Percentiles rank a stretch among this genome's conserved stretches.
Evolutionary conservation across 1,140 invertebrate species (phyloP).

Genomic region (Asobara japonica): DNA sequence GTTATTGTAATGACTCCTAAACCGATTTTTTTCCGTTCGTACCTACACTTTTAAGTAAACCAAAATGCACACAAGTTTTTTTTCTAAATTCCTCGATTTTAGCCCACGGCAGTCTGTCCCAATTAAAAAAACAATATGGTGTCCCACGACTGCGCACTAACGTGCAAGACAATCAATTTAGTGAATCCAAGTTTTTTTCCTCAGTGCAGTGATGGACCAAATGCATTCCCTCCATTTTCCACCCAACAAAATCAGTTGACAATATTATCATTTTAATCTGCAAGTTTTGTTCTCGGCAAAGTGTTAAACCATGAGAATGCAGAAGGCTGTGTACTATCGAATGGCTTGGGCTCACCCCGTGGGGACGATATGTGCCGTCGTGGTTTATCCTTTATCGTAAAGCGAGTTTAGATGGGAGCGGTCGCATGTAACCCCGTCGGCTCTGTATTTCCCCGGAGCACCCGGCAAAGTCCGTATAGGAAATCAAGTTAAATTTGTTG

Average conservation of each 20-base stretch:
- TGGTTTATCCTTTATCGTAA: constrained; percentile 58
- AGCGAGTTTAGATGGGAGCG: constrained; percentile 50
- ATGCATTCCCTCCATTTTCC: background rate
- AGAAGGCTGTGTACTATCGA: constrained; percentile 34
- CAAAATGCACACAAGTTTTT: too few species aligned
- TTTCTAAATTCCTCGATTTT: too few species aligned
- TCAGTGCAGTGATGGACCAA: background rate
- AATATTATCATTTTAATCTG: background rate
- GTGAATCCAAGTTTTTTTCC: too few species aligned
- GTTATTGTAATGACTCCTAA: too few species aligned
- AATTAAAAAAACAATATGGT: too few species aligned
- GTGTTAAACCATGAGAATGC: constrained; percentile 46
- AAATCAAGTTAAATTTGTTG: constrained; percentile 62
- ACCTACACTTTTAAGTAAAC: too few species aligned
- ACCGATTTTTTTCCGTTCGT: too few species aligned
- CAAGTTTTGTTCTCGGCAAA: background rate
- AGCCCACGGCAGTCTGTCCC: too few species aligned
- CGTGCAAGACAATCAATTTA: too few species aligned
- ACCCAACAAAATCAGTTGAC: too few species aligned
- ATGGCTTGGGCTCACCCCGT: constrained; percentile 17
- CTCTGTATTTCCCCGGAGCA: constrained; percentile 56
- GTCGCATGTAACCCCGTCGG: constrained; percentile 28
- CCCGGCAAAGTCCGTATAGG: constrained; percentile 53
- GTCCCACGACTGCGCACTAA: too few species aligned
- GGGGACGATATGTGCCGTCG: constrained; percentile 30